Evolutionary conservation across 1,140 invertebrate genomes (phyloP).

Genomic region (Archivesica marissinica): DNA sequence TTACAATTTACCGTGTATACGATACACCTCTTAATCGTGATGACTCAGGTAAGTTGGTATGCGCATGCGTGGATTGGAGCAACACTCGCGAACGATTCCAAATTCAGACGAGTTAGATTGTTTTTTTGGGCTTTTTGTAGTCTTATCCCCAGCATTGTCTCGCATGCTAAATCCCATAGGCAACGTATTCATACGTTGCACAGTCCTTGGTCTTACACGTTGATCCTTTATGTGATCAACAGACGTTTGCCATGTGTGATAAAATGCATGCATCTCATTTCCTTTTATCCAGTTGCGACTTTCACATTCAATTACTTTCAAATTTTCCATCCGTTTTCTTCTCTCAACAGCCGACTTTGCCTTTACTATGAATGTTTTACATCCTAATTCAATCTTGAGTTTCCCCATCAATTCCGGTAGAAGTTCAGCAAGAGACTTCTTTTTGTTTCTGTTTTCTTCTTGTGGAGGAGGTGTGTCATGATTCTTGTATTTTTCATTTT

Average conservation of each 20-base stretch:
- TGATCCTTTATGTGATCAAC: constrained; percentile 48
- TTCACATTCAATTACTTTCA: not conserved
- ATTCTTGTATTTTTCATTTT: not conserved
- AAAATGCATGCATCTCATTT: constrained; percentile 40
- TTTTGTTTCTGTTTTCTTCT: not conserved
- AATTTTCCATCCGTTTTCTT: not conserved
- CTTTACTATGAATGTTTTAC: constrained; percentile 25
- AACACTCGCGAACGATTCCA: constrained; percentile 47
- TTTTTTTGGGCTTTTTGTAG: not conserved
- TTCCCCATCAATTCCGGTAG: constrained; percentile 29
- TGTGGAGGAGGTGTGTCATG: not conserved
- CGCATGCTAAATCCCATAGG: not conserved
- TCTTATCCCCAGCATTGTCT: not conserved
- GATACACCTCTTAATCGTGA: too few relatives aligned
- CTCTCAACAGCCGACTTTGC: not conserved
- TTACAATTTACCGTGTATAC: too few relatives aligned
- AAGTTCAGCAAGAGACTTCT: not conserved
- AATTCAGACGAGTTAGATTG: constrained; percentile 7
- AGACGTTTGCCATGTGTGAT: constrained; percentile 39
- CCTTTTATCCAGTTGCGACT: constrained; percentile 45
- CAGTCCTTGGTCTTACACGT: constrained; percentile 21
- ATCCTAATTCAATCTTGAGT: constrained; percentile 3
- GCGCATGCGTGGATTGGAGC: constrained; percentile 38
- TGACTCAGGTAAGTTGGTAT: constrained; percentile 10
- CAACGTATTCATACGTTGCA: not conserved